A percentile compares a stretch with the other conserved stretches of the same genome.
phyloP scores from a whole-genome alignment of 2,888 invertebrate species.

The Drosophila neotestacea region DNA sequence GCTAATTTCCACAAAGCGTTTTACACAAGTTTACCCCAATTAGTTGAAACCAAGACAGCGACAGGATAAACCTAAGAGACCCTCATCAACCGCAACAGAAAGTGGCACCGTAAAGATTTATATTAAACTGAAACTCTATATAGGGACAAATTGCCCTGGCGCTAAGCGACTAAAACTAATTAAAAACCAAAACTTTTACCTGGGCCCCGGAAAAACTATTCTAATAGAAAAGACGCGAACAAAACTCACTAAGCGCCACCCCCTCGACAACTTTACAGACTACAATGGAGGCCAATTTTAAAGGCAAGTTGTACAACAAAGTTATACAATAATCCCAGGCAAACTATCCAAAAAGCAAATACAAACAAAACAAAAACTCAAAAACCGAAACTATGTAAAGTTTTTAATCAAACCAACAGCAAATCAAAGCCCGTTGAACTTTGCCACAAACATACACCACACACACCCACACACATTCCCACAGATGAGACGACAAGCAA shows the following conservation, averaged over 20 bases:
- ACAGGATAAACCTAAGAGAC: constrained; percentile 9
- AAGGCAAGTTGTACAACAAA: constrained; percentile 49
- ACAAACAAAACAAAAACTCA: constrained; percentile 41
- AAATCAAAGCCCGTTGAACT: constrained; percentile 66
- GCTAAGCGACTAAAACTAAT: constrained; percentile 75
- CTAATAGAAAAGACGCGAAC: constrained; percentile 53
- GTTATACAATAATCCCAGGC: constrained; percentile 57
- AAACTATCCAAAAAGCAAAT: constrained; percentile 58
- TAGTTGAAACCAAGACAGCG: constrained; percentile 32
- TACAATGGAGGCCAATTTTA: constrained; percentile 54
- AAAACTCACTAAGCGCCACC: constrained; percentile 23
- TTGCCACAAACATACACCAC: constrained; percentile 11
- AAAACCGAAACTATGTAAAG: constrained; percentile 66
- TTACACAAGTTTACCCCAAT: constrained; percentile 53
- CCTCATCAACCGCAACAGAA: constrained; percentile 48
- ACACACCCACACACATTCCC: not conserved
- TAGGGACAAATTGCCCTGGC: constrained; percentile 62
- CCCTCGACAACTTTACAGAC: constrained; percentile 54
- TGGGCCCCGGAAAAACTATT: constrained; percentile 49
- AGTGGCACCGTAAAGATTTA: constrained; percentile 47
- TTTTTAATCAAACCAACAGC: constrained; percentile 70
- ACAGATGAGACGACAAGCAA: constrained; percentile 7
- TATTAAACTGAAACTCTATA: constrained; percentile 46
- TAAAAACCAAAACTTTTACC: constrained; percentile 76
- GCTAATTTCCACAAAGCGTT: constrained; percentile 52